Evolutionary conservation across 2,888 invertebrate species (phyloP).

Genomic region (Glaucopsyche alexis): DNA sequence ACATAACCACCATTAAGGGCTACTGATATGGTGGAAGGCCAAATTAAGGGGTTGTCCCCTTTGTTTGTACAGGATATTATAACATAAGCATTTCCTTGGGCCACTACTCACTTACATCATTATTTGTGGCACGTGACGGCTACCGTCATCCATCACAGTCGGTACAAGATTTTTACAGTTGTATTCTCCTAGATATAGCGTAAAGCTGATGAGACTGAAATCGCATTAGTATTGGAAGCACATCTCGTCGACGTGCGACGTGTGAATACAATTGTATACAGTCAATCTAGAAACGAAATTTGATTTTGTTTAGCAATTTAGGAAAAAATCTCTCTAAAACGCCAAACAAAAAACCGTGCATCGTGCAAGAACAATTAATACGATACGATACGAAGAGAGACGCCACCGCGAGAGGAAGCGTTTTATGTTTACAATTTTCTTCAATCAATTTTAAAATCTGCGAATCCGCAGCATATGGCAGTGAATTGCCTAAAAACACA

Average conservation of each 20-base stretch:
- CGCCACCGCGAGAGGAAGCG: too few species aligned
- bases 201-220: background rate
- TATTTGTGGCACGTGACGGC: constrained; percentile 9
- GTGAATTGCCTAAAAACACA: too few species aligned
- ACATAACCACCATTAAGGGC: too few species aligned
- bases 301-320: background rate
- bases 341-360: too few species aligned
- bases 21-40: too few species aligned
- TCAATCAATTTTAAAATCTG: too few species aligned
- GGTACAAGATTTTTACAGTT: background rate
- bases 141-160: constrained; percentile 4
- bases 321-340: too few species aligned
- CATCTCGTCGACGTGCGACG: background rate
- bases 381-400: too few species aligned
- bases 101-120: constrained; percentile 12
- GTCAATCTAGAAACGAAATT: background rate
- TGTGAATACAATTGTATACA: background rate
- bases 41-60: background rate
- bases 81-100: constrained; percentile 9
- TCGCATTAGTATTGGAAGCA: constrained; percentile 16
- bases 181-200: background rate
- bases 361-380: too few species aligned
- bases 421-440: too few species aligned
- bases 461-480: too few species aligned
- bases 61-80: background rate